These are phyloP conservation scores for Polydrusus tereticollis DNA, from an alignment of 2,888 invertebrate genomes.

Conservation along the genomic window DNA sequence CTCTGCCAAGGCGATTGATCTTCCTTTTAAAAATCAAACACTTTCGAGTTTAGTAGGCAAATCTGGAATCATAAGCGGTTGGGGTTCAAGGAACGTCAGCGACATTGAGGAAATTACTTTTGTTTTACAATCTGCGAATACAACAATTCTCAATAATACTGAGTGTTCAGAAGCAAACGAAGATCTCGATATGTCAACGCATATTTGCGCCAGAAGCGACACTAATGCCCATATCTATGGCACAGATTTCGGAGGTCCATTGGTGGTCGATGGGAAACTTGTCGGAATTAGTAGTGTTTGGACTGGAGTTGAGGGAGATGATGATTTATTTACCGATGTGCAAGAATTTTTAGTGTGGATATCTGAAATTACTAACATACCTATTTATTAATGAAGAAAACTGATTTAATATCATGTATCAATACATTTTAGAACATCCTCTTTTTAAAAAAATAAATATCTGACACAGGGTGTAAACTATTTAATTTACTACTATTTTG, in stretches of 20 bases:
- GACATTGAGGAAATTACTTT: background rate
- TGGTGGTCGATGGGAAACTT: background rate
- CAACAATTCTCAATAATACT: background rate
- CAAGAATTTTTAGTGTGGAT: background rate
- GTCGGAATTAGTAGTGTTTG: background rate
- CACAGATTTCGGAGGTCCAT: background rate
- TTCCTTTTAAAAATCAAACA: background rate
- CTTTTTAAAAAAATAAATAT: too few species aligned
- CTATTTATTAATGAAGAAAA: background rate
- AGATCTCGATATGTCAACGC: background rate
- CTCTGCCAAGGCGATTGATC: background rate
- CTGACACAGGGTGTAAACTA: too few species aligned
- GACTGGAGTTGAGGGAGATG: background rate
- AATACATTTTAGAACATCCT: too few species aligned
- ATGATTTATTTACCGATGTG: background rate
- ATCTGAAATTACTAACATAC: slow-evolving; percentile 1
- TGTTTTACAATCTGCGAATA: background rate
- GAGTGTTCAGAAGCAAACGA: background rate
- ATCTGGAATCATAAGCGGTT: background rate
- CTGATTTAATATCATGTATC: too few species aligned
- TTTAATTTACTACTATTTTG: too few species aligned
- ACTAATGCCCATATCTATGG: background rate
- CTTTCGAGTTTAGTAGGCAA: background rate
- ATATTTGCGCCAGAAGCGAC: background rate
- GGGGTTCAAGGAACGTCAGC: background rate